Conservation (phyloP, 2,888 invertebrate species). For the Amphipyra tragopoginis region DNA sequence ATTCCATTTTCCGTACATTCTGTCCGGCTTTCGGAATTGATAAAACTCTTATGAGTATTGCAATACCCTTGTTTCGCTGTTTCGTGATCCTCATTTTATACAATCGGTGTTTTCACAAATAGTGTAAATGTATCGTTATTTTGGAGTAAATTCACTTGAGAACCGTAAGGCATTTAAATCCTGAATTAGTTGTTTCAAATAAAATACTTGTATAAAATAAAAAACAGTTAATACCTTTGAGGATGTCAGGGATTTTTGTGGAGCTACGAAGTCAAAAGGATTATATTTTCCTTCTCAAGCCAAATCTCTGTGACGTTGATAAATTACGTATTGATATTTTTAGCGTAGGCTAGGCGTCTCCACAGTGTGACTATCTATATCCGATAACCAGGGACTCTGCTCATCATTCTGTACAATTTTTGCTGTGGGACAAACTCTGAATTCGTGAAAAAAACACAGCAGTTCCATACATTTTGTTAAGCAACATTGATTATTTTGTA, state of each 20-base stretch:
- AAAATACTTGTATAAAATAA: slow-evolving; percentile 28
- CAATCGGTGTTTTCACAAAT: slow-evolving; percentile 20
- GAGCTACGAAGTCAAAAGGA: slow-evolving; percentile 41
- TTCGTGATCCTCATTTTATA: slow-evolving; percentile 24
- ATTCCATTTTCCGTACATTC: slow-evolving; percentile 16
- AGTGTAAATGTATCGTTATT: slow-evolving; percentile 10
- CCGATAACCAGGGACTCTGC: too few species aligned
- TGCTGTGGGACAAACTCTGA: too few species aligned
- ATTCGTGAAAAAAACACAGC: too few species aligned
- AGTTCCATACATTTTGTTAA: too few species aligned
- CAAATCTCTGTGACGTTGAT: slow-evolving; percentile 43
- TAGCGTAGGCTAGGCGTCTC: slow-evolving; percentile 4
- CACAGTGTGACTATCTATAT: too few species aligned
- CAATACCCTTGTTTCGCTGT: slow-evolving; percentile 41
- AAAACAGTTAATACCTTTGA: slow-evolving; percentile 32
- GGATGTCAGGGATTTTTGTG: slow-evolving; percentile 18
- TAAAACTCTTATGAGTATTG: slow-evolving; percentile 37
- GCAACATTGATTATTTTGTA: too few species aligned
- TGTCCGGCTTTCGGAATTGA: slow-evolving; percentile 25
- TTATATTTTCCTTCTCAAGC: slow-evolving; percentile 40
- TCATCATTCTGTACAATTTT: too few species aligned
- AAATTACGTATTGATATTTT: slow-evolving; percentile 44
- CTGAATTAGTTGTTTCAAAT: slow-evolving; percentile 34
- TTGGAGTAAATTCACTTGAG: slow-evolving; percentile 3
- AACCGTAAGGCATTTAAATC: slow-evolving; percentile 17